Base-by-base conservation (phyloP, 2,888 invertebrate species). In the Stictocephala bisonia region DNA sequence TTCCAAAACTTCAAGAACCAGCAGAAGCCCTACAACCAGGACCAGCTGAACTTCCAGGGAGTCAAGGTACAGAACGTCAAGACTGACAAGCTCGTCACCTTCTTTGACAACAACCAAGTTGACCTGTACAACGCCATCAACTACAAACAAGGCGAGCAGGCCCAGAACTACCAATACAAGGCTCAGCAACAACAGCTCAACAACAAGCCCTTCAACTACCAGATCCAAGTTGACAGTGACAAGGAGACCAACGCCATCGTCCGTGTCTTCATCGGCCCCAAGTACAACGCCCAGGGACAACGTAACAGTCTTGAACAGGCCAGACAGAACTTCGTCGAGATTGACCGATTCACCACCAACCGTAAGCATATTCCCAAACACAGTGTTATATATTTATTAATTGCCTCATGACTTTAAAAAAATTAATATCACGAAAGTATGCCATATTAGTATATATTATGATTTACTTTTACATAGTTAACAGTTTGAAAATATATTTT, bases 251-350 rank as follows among this genome's bases (percentile, higher is more conserved):
- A 88, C 80, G 87, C 87, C 76, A 88, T 91, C 13, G 87, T 92
- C 1, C 88, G 90, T 75, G 83, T 90, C 2, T 92, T 88, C 86
- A 82, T 91, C 76, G 92, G 90, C 82, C 92, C 92, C 1, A 91
- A 91, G 83, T 86, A 87, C 80, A 90, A 91, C 80, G 85, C 90
- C 64, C 87, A 88, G 77, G 85, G 91, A 78, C 87, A 88, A 77
- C 81, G 82, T 7, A 60, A 78, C 41, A 75, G 76, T 44, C 68
- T 80, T 20, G 74, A 78, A 13, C 78, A 80, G 60, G 76, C 75
- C 29, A 87, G 90, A 53, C 80, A 87, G 29, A 88, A 89, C 84
- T 91, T 91, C 80, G 86, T 91, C 29, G 88, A 90, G 81, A 81
- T 92, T 26, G 90, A 90, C 80, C 84, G 86, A 56, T 90, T 91